These are phyloP conservation scores for Ryuthela nishihirai DNA, from an alignment of 2,888 invertebrate species.

Conservation along the genomic window DNA sequence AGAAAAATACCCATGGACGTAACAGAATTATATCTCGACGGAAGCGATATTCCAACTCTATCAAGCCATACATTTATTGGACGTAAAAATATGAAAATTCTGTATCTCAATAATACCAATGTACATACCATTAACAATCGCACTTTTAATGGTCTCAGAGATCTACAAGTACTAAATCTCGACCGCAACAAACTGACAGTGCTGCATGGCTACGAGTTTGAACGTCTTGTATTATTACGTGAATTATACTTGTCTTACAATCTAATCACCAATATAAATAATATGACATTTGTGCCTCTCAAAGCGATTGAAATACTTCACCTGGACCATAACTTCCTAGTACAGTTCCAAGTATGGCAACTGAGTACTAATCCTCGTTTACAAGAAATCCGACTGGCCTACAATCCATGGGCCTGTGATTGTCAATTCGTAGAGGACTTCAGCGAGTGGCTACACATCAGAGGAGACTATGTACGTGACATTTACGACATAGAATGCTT, in stretches of 20 bases:
- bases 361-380: slow-evolving; percentile 31
- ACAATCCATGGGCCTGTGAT: slow-evolving; percentile 78
- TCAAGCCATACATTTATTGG: slow-evolving; percentile 82
- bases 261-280: slow-evolving; percentile 64
- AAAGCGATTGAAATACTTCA: slow-evolving; percentile 63
- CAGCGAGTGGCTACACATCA: slow-evolving; percentile 69
- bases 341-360: slow-evolving; percentile 65
- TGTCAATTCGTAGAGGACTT: slow-evolving; percentile 71
- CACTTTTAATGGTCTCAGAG: slow-evolving; percentile 75
- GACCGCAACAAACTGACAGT: slow-evolving; percentile 68
- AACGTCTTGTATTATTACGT: slow-evolving; percentile 66
- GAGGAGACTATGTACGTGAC: slow-evolving; percentile 53
- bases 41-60: slow-evolving; percentile 70
- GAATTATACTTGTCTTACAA: slow-evolving; percentile 73
- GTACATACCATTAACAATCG: slow-evolving; percentile 74
- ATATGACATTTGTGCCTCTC: slow-evolving; percentile 67
- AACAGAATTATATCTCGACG: slow-evolving; percentile 80
- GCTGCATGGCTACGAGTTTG: slow-evolving; percentile 74
- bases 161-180: slow-evolving; percentile 69
- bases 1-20: slow-evolving; percentile 86
- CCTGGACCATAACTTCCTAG: slow-evolving; percentile 68
- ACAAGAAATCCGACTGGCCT: slow-evolving; percentile 54
- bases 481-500: slow-evolving; percentile 39
- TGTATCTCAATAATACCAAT: slow-evolving; percentile 73
- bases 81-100: slow-evolving; percentile 68